Base-by-base conservation (phyloP, 53 echinoderm and acorn worm species). In the Antedon mediterranea region DNA sequence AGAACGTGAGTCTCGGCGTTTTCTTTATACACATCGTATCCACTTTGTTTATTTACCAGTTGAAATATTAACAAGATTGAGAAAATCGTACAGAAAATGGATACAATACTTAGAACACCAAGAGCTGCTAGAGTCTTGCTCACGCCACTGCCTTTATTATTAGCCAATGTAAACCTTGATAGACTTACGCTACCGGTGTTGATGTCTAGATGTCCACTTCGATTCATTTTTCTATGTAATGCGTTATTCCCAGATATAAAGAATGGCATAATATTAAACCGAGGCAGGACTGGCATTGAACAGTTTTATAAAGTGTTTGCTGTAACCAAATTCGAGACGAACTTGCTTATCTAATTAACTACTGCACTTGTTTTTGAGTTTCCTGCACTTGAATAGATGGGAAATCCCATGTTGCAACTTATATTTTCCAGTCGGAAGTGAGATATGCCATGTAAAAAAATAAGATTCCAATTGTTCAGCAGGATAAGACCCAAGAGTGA, bases 41-140 rank as follows among this genome's bases (percentile, higher is more conserved):
- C 84, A 30, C 78, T 79, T 70, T 98, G 89, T 43, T 90, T 82
- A 34, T 79, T 78, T 75, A 90, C 87, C 9, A 98, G 77, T 44
- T 88, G 84, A 30, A 98, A 73, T 28, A 98, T 70, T 18, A 98
- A 78, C 26, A 93, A 71, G 31, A 98, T 85, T 0, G 90, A 84
- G 13, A 98, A 77, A 29, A 88, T 78, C 30, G 82, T 80, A 23
- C 90, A 72, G 30, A 92, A 79, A 43, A 88, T 85, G 30, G 98
- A 84, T 26, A 92, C 74, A 28, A 98, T 79, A 71, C 90, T 74
- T 15, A 98, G 76, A 28, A 98, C 77, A 5, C 92, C 90, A 5
- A 98, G 83, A 27, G 90, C 90, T 6, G 88, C 85, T 0, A 93
- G 26, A 1, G 88, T 88, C 71, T 93, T 92, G n/a, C 85, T 83